Conservation (phyloP, 30 jellyfish, hydroid and myxozoan genomes). For the Hydra vulgaris region DNA sequence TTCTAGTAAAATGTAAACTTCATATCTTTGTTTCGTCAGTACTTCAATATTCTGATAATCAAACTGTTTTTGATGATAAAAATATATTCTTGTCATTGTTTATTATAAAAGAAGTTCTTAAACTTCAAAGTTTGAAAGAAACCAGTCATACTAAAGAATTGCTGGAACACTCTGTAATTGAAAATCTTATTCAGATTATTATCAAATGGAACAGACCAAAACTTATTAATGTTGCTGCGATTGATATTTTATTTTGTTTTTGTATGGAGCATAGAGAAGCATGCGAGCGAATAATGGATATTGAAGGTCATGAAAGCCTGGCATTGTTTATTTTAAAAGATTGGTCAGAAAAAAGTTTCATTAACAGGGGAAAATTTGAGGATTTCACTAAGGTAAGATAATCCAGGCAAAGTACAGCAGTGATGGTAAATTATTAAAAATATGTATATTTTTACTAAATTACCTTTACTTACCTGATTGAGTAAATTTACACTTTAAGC, state of each 20-base stretch:
- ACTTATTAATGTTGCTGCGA: conserved; percentile 18
- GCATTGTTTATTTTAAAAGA: conserved; percentile 13
- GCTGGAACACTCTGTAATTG: conserved; percentile 6
- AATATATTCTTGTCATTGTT: not conserved
- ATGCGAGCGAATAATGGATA: conserved; percentile 12
- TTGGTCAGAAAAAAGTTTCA: conserved; percentile 13
- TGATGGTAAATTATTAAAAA: too few relatives aligned
- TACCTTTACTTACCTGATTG: too few relatives aligned
- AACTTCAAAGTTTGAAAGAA: not conserved
- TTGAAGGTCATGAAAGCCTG: conserved; percentile 1
- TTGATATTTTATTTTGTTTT: conserved; percentile 24
- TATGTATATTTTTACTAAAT: too few relatives aligned
- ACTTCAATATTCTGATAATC: not conserved
- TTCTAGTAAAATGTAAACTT: conserved; percentile 15
- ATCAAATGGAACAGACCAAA: not conserved
- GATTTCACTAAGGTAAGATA: not conserved
- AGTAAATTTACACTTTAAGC: too few relatives aligned
- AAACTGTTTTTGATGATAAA: not conserved
- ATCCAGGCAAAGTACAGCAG: too few relatives aligned
- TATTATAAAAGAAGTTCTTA: conserved; percentile 3
- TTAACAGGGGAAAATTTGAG: conserved; percentile 8
- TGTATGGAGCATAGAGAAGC: conserved; percentile 32
- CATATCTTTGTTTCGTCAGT: not conserved
- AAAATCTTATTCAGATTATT: not conserved
- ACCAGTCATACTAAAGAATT: conserved; percentile 10